Conservation (phyloP, 2,888 invertebrate species). For the Drosophila pseudotalamancana region DNA sequence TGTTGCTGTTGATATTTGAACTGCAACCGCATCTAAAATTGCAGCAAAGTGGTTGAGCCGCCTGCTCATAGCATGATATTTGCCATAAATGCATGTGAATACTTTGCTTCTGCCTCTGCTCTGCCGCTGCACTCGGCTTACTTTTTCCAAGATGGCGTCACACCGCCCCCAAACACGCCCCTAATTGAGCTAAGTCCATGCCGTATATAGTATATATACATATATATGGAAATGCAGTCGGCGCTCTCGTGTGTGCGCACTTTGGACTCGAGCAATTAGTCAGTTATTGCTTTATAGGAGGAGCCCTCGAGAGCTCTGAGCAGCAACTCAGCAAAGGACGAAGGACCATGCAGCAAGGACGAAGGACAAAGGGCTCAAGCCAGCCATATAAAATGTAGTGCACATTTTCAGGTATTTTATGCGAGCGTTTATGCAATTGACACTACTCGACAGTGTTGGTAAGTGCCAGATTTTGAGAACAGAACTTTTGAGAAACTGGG, state of each 20-base stretch:
- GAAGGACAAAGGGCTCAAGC: conserved; percentile 9
- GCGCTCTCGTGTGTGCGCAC: conserved; percentile 46
- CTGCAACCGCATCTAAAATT: conserved; percentile 51
- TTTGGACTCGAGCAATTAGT: conserved; percentile 71
- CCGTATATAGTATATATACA: conserved; percentile 3
- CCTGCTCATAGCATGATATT: conserved; percentile 50
- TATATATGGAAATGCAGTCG: conserved; percentile 62
- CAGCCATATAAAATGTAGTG: conserved; percentile 28
- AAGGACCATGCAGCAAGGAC: conserved; percentile 18
- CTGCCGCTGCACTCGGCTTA: conserved; percentile 5
- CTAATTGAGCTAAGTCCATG: conserved; percentile 48
- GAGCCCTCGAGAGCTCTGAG: conserved; percentile 26
- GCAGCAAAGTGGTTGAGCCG: conserved; percentile 53
- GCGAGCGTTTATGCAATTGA: conserved; percentile 41
- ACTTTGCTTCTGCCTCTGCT: background rate
- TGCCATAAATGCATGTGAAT: conserved; percentile 26
- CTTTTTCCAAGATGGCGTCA: conserved; percentile 45
- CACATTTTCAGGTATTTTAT: conserved; percentile 23
- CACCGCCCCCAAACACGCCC: background rate
- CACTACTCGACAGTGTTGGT: conserved; percentile 10
- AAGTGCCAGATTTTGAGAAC: conserved; percentile 18
- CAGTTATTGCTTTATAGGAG: conserved; percentile 64
- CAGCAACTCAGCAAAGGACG: conserved; percentile 10
- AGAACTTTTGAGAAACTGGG: background rate
- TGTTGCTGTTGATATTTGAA: conserved; percentile 7